Evolutionary conservation across 92 coral and sea anemone species (phyloP), one percentile per base, ranked within the genome.

Genomic region (Epizoanthus illoricatus): DNA sequence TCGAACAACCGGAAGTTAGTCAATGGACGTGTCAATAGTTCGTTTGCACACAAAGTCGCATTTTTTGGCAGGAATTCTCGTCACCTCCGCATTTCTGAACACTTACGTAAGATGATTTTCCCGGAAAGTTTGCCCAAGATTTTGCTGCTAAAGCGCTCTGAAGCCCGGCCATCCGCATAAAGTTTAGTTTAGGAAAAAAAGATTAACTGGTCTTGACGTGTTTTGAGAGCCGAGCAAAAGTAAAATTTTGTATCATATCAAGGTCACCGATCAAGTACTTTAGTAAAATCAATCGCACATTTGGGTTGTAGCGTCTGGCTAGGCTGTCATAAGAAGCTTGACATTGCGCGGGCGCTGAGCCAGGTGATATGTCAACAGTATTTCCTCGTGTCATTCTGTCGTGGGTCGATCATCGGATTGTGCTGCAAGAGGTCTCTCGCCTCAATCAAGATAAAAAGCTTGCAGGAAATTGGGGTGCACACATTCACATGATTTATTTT

Each of bases 401-500:
- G 63, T 65, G 64, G 80, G 45, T 65, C 9, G 60, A 36, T 49
- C 56, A 49, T 49, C 12, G 56, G 13, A 49, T 49, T 49, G 56
- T 8, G 56, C 56, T 49, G 2, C 11, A 8, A 8, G 56, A 49
- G 56, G 11, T 39, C 65, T 78, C 43, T 78, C 58, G 69, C 49
- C 69, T 78, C 82, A 40, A 78, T 63, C 82, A 63, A 78, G 71
- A 63, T 78, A 62, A 78, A 78, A 78, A 63, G 82, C 8, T 43
- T 41, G 56, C 57, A 62, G 82, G 82, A 78, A 78, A 78, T 64
- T 78, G 81, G 60, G 47, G 52, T 66, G 39, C 60, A 40, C 28
- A 17, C 56, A 33, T 76, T 39, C 41, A 76, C 69, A 65, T n/a
- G 58, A 10, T 42, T 76, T 76, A 61, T 42, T 78, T 63, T 63